phyloP scores from a whole-genome alignment of 2,113 vertebrate genomes.

The Cyprinodon variegatus region DNA sequence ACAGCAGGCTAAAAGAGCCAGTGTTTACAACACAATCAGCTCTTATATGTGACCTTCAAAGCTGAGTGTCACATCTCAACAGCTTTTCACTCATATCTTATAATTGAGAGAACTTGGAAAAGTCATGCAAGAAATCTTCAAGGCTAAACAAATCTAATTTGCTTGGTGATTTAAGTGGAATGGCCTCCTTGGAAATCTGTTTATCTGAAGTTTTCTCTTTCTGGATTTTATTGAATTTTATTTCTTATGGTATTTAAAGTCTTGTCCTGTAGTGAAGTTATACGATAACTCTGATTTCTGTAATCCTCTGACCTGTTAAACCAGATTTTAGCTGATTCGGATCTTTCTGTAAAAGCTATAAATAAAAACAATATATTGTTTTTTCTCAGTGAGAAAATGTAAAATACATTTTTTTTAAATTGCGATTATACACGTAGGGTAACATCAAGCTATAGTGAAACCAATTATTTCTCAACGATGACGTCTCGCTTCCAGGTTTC shows the following conservation, averaged over 20 bases:
- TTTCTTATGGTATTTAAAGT: too few relatives aligned
- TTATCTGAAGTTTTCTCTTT: neutral
- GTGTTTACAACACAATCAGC: constrained; percentile 35
- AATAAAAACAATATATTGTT: neutral
- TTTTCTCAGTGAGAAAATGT: neutral
- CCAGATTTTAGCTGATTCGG: neutral
- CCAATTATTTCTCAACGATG: too few relatives aligned
- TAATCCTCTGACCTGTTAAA: neutral
- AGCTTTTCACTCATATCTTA: neutral
- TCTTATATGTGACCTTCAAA: neutral
- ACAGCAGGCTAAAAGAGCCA: neutral
- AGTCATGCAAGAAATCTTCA: constrained; percentile 18
- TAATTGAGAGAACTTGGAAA: neutral
- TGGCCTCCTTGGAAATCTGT: neutral
- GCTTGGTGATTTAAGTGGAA: neutral
- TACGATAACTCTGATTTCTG: neutral
- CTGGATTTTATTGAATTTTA: neutral
- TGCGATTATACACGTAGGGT: too few relatives aligned
- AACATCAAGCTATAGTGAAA: too few relatives aligned
- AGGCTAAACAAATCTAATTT: neutral
- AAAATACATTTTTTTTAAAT: too few relatives aligned
- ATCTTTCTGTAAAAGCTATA: neutral
- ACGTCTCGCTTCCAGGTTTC: too few relatives aligned
- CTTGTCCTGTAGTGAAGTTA: too few relatives aligned
- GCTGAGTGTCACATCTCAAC: neutral